These are phyloP conservation scores for Pandemis heparana DNA, from an alignment of 2,888 invertebrate genomes.

Conservation along the genomic window DNA sequence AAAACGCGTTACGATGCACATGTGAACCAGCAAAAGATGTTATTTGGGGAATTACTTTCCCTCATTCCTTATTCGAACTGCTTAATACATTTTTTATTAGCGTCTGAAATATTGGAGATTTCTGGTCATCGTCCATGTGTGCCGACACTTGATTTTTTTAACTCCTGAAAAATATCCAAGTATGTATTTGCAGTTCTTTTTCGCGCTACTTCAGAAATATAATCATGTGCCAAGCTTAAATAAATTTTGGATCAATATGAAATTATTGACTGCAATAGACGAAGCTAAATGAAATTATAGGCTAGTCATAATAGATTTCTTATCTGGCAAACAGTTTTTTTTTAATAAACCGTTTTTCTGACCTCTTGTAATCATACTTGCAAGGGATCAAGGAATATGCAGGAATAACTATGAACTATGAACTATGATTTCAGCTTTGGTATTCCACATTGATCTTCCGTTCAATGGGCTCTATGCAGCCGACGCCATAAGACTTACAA, in stretches of 20 bases:
- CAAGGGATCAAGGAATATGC: too few relatives aligned
- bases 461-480: slow-evolving; percentile 26
- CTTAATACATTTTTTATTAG: slow-evolving; percentile 19
- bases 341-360: too few relatives aligned
- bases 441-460: slow-evolving; percentile 29
- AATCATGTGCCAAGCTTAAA: neutral
- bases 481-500: slow-evolving; percentile 32
- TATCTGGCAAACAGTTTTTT: too few relatives aligned
- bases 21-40: slow-evolving; percentile 24
- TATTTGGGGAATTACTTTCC: slow-evolving; percentile 27
- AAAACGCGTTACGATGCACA: slow-evolving; percentile 23
- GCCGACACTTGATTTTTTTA: neutral
- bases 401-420: too few relatives aligned
- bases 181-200: neutral
- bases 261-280: too few relatives aligned
- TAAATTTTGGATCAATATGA: too few relatives aligned
- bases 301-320: too few relatives aligned
- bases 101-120: neutral
- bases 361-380: too few relatives aligned
- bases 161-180: neutral
- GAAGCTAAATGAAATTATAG: too few relatives aligned
- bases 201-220: neutral
- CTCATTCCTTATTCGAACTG: slow-evolving; percentile 26
- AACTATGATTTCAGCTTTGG: neutral
- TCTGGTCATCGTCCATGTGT: neutral